Evolutionary conservation across 2,888 invertebrate genomes (phyloP), one percentile per base, ranked within the genome.

Genomic region (Hydriomena furcata): DNA sequence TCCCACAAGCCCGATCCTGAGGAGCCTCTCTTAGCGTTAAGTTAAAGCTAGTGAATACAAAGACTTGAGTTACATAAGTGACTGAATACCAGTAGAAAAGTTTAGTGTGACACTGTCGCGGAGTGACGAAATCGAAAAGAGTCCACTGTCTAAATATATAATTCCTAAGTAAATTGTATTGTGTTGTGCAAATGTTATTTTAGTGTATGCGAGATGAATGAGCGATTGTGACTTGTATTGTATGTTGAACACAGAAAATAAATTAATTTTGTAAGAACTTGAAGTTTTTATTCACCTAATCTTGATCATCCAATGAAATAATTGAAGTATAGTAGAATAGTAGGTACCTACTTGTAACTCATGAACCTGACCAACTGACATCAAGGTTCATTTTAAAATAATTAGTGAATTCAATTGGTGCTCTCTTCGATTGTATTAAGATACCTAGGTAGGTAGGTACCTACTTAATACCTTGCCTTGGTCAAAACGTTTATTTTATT

Each of bases 11-110:
- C 84, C 60, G 93, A 93, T 65, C 74, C 91, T 54, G 91, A 91
- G 63, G 94, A 94, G 81, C 94, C 94, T 35, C 81, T 94, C 68
- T 76, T 94, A 79, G 94, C 94, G 47, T 86, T 94, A 80, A 94
- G 94, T 91, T 94, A 92, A 91, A 82, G 68, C 70, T 82, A 82
- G 82, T 82, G 75, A 71, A 75, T 59, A 73, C 72, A 77, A 77
- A 84, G 86, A 87, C 87, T 88, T 85, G 76, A 77, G 68, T 79
- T 74, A 72, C 67, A 72, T 83, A 82, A 84, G 86, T 83, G 82
- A 82, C 71, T 67, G 50, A 65, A 62, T 75, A 73, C 70, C 72
- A 67, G 71, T 72, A 69, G 72, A 63, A 68, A 70, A 70, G 72
- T 69, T 65, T 58, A 58, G 64, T 71, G 71, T 68, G 74, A 66